A percentile compares a stretch with the other conserved stretches of the same genome.
Evolutionary conservation across 1,140 invertebrate species (phyloP).

Genomic region (Lanistes nyassanus): DNA sequence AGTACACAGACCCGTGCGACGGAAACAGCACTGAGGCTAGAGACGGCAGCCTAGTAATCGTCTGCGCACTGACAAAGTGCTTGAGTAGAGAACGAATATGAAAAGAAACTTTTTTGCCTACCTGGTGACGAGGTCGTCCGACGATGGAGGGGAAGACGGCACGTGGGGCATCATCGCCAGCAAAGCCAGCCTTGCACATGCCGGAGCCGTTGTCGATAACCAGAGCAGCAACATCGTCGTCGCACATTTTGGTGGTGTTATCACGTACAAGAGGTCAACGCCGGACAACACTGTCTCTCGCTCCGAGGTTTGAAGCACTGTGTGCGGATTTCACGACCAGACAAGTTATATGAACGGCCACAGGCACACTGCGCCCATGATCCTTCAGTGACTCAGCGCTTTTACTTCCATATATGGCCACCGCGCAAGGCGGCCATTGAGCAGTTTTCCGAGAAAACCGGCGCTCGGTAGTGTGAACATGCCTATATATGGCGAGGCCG

Average conservation of each 20-base stretch:
- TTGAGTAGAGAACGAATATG: too few species aligned
- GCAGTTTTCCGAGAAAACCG: conserved; percentile 15
- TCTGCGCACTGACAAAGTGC: too few species aligned
- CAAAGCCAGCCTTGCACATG: conserved; percentile 81
- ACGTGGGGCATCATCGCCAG: conserved; percentile 71
- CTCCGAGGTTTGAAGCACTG: too few species aligned
- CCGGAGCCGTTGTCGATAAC: conserved; percentile 73
- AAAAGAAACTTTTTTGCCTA: too few species aligned
- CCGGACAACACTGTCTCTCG: too few species aligned
- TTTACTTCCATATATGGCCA: conserved; percentile 8
- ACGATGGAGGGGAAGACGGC: conserved; percentile 30
- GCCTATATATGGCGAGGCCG: conserved; percentile 14
- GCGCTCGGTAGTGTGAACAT: conserved; percentile 1
- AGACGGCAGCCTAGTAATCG: too few species aligned
- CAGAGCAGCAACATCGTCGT: conserved; percentile 82
- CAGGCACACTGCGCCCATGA: too few species aligned
- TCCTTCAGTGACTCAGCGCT: neutral
- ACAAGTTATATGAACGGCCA: too few species aligned
- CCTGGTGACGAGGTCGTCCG: conserved; percentile 17
- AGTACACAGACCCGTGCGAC: too few species aligned
- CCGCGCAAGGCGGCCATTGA: neutral
- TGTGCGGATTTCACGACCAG: too few species aligned
- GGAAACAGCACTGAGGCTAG: too few species aligned
- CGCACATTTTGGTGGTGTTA: conserved; percentile 14
- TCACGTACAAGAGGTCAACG: too few species aligned